Evolutionary conservation across 2,888 invertebrate genomes (phyloP).

Genomic region (Mellilla xanthometata): DNA sequence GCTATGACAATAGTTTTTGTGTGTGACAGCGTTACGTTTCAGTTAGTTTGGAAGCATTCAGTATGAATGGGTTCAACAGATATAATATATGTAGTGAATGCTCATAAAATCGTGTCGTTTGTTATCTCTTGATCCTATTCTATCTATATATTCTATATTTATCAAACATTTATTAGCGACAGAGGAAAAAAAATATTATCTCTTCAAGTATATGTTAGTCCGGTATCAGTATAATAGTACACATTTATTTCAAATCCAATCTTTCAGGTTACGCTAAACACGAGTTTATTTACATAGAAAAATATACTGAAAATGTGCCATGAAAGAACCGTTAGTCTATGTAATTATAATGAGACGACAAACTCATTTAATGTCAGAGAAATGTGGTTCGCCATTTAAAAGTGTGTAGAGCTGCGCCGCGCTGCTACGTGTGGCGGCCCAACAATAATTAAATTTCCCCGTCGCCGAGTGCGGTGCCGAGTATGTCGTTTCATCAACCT

Average conservation of each 20-base stretch:
- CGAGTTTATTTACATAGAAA: conserved; percentile 19
- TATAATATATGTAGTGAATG: too few relatives aligned
- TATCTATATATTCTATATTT: too few relatives aligned
- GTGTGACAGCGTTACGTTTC: conserved; percentile 1
- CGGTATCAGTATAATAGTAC: too few relatives aligned
- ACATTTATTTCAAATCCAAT: too few relatives aligned
- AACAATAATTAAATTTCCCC: conserved; percentile 78
- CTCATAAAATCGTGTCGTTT: too few relatives aligned
- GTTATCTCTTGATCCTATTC: too few relatives aligned
- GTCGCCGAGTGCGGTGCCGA: conserved; percentile 56
- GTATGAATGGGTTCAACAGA: too few relatives aligned
- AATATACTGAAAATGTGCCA: conserved; percentile 19
- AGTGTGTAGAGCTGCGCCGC: conserved; percentile 67
- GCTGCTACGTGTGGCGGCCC: conserved; percentile 48
- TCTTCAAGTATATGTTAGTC: too few relatives aligned
- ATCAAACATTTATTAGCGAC: too few relatives aligned
- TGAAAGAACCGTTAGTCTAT: conserved; percentile 39
- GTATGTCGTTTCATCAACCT: conserved; percentile 73
- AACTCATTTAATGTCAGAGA: conserved; percentile 69
- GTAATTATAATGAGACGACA: conserved; percentile 65
- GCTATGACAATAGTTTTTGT: conserved; percentile 1
- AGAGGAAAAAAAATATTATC: too few relatives aligned
- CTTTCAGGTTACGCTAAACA: too few relatives aligned
- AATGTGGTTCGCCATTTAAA: conserved; percentile 69
- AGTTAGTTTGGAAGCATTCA: too few relatives aligned